Conservation (phyloP, 2,797 vertebrate species). For the Thaleichthys pacificus region DNA sequence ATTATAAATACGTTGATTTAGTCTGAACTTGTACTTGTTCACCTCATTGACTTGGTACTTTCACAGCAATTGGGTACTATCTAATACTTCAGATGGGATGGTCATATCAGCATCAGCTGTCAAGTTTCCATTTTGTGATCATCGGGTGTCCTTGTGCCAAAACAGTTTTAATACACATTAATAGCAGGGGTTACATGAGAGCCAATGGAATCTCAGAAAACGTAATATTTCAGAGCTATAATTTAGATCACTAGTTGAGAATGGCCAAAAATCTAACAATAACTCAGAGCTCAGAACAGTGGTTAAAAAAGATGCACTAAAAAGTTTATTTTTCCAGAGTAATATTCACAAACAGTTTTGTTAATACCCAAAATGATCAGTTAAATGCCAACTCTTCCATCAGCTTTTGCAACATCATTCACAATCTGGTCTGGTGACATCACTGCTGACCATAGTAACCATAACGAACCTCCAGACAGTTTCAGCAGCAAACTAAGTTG, state of each 20-base stretch:
- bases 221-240: too few relatives aligned
- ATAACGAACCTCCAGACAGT: neutral
- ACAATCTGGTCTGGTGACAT: neutral
- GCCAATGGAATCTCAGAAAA: too few relatives aligned
- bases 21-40: too few relatives aligned
- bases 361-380: conserved; percentile 10
- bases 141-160: too few relatives aligned
- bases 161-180: too few relatives aligned
- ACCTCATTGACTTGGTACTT: too few relatives aligned
- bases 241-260: neutral
- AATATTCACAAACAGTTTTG: conserved; percentile 17
- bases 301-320: conserved; percentile 19
- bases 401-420: neutral
- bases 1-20: too few relatives aligned
- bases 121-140: too few relatives aligned
- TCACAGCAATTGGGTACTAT: too few relatives aligned
- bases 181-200: too few relatives aligned
- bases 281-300: neutral
- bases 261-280: neutral
- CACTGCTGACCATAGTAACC: conserved; percentile 1
- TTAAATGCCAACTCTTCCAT: conserved; percentile 6
- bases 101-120: too few relatives aligned
- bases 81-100: too few relatives aligned
- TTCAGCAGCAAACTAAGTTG: neutral
- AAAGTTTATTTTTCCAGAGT: conserved; percentile 17